Conservation (phyloP, 2,888 invertebrate genomes). For the Metellina segmentata region DNA sequence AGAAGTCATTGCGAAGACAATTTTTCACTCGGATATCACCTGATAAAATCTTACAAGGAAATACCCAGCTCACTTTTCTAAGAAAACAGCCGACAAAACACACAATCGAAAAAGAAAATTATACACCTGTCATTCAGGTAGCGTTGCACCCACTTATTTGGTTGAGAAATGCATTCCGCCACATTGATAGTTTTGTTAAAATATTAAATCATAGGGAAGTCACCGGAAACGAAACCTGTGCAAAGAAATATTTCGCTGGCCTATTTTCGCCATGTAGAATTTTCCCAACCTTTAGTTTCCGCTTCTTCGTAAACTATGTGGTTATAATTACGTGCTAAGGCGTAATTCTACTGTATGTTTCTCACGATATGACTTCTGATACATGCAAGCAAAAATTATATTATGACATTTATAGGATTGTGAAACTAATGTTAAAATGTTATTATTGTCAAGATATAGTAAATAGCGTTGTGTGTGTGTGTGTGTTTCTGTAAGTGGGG, state of each 20-base stretch:
- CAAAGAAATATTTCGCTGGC: background rate
- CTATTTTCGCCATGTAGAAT: background rate
- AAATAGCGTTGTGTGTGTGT: too few relatives aligned
- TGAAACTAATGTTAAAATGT: too few relatives aligned
- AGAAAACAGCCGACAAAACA: background rate
- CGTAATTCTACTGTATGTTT: too few relatives aligned
- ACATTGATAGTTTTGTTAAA: background rate
- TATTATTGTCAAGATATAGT: too few relatives aligned
- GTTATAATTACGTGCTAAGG: too few relatives aligned
- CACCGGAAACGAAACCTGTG: background rate
- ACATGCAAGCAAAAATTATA: too few relatives aligned
- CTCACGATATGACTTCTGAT: too few relatives aligned
- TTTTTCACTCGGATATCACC: background rate
- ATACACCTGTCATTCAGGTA: constrained; percentile 22
- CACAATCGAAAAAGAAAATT: constrained; percentile 33
- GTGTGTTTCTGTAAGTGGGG: too few relatives aligned
- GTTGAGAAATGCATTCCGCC: constrained; percentile 10
- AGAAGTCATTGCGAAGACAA: background rate
- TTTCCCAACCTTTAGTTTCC: too few relatives aligned
- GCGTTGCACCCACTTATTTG: constrained; percentile 38
- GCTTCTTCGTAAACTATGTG: too few relatives aligned
- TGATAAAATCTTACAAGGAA: background rate
- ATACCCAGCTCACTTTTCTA: background rate
- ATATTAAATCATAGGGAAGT: background rate
- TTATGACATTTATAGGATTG: too few relatives aligned